phyloP scores from a whole-genome alignment of 2,113 vertebrate species.

The Rhineura floridana region DNA sequence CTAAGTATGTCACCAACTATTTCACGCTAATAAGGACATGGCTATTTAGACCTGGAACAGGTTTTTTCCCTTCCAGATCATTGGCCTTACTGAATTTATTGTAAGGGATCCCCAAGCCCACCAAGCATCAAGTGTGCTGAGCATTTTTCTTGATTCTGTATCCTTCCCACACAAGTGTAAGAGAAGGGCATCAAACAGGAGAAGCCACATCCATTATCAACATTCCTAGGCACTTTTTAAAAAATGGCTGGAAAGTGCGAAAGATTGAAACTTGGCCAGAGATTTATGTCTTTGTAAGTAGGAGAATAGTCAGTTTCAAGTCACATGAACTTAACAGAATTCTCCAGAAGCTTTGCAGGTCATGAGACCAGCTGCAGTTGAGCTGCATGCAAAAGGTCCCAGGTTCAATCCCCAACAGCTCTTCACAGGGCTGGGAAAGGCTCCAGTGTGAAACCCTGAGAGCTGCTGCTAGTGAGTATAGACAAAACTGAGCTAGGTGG shows the following conservation, averaged over 20 bases:
- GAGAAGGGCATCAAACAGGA: conserved; percentile 17
- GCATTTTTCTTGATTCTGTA: neutral
- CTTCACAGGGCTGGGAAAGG: neutral
- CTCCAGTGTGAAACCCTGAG: neutral
- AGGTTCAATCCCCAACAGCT: neutral
- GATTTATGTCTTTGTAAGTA: neutral
- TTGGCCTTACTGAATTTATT: neutral
- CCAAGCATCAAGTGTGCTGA: neutral
- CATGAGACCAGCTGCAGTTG: neutral
- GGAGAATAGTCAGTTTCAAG: neutral
- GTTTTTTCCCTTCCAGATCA: neutral
- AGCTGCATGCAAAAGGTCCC: neutral
- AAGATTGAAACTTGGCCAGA: neutral
- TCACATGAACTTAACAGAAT: neutral
- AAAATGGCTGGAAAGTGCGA: neutral
- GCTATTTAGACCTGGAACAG: neutral
- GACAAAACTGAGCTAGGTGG: no score
- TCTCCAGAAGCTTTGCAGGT: neutral
- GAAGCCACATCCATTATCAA: neutral
- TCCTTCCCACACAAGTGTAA: neutral
- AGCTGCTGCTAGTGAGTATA: neutral
- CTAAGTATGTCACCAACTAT: conserved; percentile 12
- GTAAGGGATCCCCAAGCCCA: neutral
- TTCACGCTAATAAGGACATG: neutral
- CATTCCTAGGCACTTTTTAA: neutral